A percentile compares a stretch with the other conserved stretches of the same genome.
Conservation (phyloP, 2,113 vertebrate species). For the Lethenteron camtschaticum region DNA sequence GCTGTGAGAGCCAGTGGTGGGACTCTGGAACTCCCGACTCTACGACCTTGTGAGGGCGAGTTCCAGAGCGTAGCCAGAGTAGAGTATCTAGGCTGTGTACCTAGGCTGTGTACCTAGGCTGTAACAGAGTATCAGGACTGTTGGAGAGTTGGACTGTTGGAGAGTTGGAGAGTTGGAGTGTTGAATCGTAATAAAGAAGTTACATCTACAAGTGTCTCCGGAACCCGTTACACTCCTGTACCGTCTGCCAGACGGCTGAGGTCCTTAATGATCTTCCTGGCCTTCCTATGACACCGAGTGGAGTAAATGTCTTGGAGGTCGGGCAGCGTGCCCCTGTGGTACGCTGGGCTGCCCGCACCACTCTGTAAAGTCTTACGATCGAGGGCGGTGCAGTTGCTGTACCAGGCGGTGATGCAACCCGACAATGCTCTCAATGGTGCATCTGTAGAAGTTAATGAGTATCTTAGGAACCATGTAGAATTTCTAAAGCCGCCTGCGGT, state of each 20-base stretch:
- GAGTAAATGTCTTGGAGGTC: not conserved
- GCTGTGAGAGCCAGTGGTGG: too few relatives aligned
- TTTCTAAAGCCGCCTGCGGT: not conserved
- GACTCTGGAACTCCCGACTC: too few relatives aligned
- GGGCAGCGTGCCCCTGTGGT: not conserved
- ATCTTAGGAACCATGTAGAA: not conserved
- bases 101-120: too few relatives aligned
- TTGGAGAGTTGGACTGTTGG: too few relatives aligned
- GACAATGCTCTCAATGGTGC: slow-evolving; percentile 3
- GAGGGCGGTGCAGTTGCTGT: not conserved
- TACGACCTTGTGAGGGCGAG: too few relatives aligned
- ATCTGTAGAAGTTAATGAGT: not conserved
- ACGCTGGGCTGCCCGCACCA: not conserved
- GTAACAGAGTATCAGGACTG: too few relatives aligned
- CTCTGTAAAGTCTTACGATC: not conserved
- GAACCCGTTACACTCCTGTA: not conserved
- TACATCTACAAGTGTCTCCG: too few relatives aligned
- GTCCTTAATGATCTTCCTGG: slow-evolving; percentile 3
- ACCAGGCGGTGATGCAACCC: slow-evolving; percentile 1
- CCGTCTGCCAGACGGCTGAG: not conserved
- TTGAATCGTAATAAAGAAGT: too few relatives aligned
- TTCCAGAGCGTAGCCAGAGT: too few relatives aligned
- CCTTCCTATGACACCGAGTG: not conserved
- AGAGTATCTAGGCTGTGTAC: too few relatives aligned
- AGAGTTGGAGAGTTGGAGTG: too few relatives aligned